These are phyloP conservation scores for Ostrea denselamellosa DNA, from an alignment of 1,140 invertebrate genomes.

Conservation along the genomic window DNA sequence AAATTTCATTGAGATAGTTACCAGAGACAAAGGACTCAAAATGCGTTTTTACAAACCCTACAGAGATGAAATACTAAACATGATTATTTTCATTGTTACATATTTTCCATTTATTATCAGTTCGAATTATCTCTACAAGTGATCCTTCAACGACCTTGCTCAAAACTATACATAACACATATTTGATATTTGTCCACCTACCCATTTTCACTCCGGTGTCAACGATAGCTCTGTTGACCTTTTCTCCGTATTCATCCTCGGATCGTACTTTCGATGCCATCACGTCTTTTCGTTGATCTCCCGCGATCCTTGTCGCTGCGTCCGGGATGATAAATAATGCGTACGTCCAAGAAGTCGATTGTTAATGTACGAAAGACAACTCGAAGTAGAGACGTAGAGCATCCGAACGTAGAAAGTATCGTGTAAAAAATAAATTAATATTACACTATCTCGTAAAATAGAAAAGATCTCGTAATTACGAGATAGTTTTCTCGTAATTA, in stretches of 20 bases:
- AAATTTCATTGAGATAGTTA: too few species aligned
- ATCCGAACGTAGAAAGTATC: too few species aligned
- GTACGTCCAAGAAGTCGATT: not conserved
- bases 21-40: too few species aligned
- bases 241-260: constrained; percentile 19
- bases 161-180: not conserved
- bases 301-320: too few species aligned
- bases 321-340: not conserved
- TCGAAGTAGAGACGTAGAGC: too few species aligned
- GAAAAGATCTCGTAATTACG: too few species aligned
- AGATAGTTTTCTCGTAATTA: too few species aligned
- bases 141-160: not conserved
- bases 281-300: not conserved
- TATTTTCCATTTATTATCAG: not conserved
- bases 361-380: not conserved
- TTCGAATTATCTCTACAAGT: constrained; percentile 6
- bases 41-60: too few species aligned
- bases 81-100: too few species aligned
- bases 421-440: too few species aligned
- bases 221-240: constrained; percentile 26
- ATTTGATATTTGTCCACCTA: not conserved
- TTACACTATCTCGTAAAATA: too few species aligned
- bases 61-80: too few species aligned
- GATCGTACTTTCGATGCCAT: not conserved
- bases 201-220: constrained; percentile 18